Evolutionary conservation across 1,140 invertebrate species (phyloP).

Genomic region (Drosophila punjabiensis): DNA sequence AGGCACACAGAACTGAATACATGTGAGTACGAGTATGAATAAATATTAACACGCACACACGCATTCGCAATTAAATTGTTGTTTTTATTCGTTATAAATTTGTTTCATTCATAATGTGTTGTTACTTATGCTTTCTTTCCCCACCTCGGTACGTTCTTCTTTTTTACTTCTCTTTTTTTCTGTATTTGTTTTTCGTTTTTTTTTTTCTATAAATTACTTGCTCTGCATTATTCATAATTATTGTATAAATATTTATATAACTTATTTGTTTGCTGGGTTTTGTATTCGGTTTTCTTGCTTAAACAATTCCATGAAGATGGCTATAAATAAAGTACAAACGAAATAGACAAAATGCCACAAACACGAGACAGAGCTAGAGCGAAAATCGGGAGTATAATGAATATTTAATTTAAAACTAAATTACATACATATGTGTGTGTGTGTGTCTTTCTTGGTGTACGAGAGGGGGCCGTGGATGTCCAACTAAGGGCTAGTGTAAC

Average conservation of each 20-base stretch:
- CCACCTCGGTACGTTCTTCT: slow-evolving; percentile 29
- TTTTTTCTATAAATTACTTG: slow-evolving; percentile 76
- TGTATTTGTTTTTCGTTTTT: slow-evolving; percentile 24
- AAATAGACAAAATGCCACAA: slow-evolving; percentile 57
- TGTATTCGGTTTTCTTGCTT: slow-evolving; percentile 46
- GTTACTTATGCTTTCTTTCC: slow-evolving; percentile 59
- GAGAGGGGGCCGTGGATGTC: slow-evolving; percentile 1
- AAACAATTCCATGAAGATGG: slow-evolving; percentile 57
- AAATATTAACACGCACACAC: slow-evolving; percentile 65
- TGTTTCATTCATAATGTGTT: slow-evolving; percentile 59
- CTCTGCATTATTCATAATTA: slow-evolving; percentile 77
- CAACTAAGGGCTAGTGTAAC: slow-evolving; percentile 15
- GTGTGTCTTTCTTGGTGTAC: slow-evolving; percentile 9
- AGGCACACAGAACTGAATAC: slow-evolving; percentile 55
- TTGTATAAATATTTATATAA: slow-evolving; percentile 78
- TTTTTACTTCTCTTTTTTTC: slow-evolving; percentile 28
- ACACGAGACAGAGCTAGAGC: slow-evolving; percentile 53
- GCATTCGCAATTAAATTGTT: slow-evolving; percentile 68
- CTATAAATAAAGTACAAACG: slow-evolving; percentile 41
- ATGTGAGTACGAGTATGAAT: slow-evolving; percentile 60
- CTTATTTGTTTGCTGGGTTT: slow-evolving; percentile 55
- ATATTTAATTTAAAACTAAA: slow-evolving; percentile 44
- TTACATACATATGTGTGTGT: slow-evolving; percentile 15
- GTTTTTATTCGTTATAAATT: slow-evolving; percentile 67
- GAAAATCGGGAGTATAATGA: slow-evolving; percentile 34